Conservation (phyloP, 2,888 invertebrate genomes). For the Leptopilina syphax region DNA sequence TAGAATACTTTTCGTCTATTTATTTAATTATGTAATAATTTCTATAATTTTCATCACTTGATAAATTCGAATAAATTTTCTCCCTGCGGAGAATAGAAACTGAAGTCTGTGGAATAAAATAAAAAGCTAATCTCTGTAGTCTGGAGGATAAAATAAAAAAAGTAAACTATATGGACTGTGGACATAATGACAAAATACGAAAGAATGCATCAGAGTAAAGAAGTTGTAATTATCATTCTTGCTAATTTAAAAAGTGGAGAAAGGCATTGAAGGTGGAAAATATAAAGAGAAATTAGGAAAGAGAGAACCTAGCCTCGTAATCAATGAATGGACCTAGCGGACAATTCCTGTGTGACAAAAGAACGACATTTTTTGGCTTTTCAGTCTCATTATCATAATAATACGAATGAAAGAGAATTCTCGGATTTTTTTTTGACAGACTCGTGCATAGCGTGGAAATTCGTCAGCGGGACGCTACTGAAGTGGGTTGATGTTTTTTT, state of each 20-base stretch:
- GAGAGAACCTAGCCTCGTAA: slow-evolving; percentile 64
- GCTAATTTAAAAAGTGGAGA: slow-evolving; percentile 29
- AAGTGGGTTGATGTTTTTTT: slow-evolving; percentile 4
- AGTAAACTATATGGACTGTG: too few relatives aligned
- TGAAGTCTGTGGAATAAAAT: too few relatives aligned
- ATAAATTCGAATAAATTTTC: too few relatives aligned
- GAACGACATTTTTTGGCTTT: slow-evolving; percentile 72
- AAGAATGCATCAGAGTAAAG: too few relatives aligned
- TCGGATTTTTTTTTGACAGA: slow-evolving; percentile 56
- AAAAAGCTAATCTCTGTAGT: too few relatives aligned
- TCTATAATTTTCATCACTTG: too few relatives aligned
- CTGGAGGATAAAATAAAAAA: too few relatives aligned
- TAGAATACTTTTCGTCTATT: too few relatives aligned
- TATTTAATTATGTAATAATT: too few relatives aligned
- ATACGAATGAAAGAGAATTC: slow-evolving; percentile 74
- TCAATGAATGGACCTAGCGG: slow-evolving; percentile 74
- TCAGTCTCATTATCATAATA: slow-evolving; percentile 76
- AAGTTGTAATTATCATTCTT: slow-evolving; percentile 43
- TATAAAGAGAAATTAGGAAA: slow-evolving; percentile 45
- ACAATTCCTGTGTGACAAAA: slow-evolving; percentile 73
- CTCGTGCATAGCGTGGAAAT: slow-evolving; percentile 21
- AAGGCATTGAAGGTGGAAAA: slow-evolving; percentile 52
- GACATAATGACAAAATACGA: too few relatives aligned
- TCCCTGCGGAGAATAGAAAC: too few relatives aligned
- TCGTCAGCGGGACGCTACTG: slow-evolving; percentile 1